phyloP scores from a whole-genome alignment of 2,888 invertebrate genomes.

The Archips xylosteana region DNA sequence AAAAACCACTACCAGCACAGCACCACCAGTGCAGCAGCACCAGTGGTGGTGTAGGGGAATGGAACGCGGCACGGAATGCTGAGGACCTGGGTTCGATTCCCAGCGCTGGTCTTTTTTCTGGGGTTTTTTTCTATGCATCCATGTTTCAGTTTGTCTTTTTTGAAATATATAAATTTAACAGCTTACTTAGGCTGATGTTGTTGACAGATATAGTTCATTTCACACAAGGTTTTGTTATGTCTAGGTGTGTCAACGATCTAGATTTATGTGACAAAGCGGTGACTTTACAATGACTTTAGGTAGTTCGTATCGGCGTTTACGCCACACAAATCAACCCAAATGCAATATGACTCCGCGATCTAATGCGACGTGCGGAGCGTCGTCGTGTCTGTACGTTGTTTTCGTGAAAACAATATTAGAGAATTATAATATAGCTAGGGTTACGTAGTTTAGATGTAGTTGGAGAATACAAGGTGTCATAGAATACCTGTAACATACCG shows the following conservation, averaged over 20 bases:
- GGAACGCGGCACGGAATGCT: too few relatives aligned
- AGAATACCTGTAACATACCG: too few relatives aligned
- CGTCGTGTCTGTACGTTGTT: neutral
- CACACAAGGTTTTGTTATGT: neutral
- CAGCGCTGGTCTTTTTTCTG: too few relatives aligned
- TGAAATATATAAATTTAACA: too few relatives aligned
- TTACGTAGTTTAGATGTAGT: neutral
- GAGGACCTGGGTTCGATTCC: too few relatives aligned
- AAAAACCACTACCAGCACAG: too few relatives aligned
- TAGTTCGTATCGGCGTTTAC: slow-evolving; percentile 18
- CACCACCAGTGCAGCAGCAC: too few relatives aligned
- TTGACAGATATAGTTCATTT: too few relatives aligned
- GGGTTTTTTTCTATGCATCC: too few relatives aligned
- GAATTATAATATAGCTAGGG: neutral
- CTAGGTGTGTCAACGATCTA: neutral
- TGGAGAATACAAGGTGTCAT: neutral
- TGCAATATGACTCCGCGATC: slow-evolving; percentile 16
- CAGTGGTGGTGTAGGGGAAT: too few relatives aligned
- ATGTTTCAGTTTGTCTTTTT: too few relatives aligned
- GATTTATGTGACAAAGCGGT: neutral
- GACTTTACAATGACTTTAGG: slow-evolving; percentile 5
- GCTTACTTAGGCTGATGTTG: too few relatives aligned
- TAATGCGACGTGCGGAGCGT: slow-evolving; percentile 3
- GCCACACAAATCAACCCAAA: slow-evolving; percentile 17
- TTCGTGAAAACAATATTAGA: neutral